Percentiles rank a stretch among this genome's conserved stretches.
Conservation (phyloP, 2,888 invertebrate species). For the Caenorhabditis drosophilae region DNA sequence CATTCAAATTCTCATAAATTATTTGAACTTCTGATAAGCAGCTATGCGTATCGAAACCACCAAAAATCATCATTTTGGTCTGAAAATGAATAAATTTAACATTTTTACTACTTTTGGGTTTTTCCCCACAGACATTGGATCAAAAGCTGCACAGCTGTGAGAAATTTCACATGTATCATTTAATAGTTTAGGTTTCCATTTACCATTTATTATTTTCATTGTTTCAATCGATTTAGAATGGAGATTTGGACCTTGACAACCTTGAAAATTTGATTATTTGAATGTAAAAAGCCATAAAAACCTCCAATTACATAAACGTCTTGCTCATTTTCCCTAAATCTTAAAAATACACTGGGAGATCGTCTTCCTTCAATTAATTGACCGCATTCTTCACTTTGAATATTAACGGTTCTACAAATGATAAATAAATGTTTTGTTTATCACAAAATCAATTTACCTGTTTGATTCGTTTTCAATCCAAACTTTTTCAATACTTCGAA, state of each 20-base stretch:
- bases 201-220: not conserved
- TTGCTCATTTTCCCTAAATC: no score
- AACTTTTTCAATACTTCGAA: slow-evolving; percentile 12
- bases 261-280: slow-evolving; percentile 1
- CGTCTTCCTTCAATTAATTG: slow-evolving; percentile 9
- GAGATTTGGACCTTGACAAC: slow-evolving; percentile 22
- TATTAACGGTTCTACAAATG: not conserved
- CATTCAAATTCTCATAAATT: not conserved
- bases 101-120: no score
- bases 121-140: slow-evolving; percentile 9
- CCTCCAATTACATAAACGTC: no score
- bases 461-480: not conserved
- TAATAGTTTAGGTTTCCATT: not conserved
- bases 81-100: slow-evolving; percentile 2
- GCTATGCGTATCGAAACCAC: slow-evolving; percentile 34
- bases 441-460: no score
- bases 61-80: slow-evolving; percentile 28
- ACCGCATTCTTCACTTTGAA: slow-evolving; percentile 15
- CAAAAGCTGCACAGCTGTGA: slow-evolving; percentile 29
- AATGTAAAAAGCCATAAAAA: slow-evolving; percentile 1
- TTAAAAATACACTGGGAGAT: slow-evolving; percentile 19
- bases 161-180: slow-evolving; percentile 2
- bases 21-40: slow-evolving; percentile 33
- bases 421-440: not conserved
- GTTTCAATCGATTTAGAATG: slow-evolving; percentile 20